Base-by-base conservation (phyloP, 1,140 invertebrate species). In the Rhagoletis pomonella region DNA sequence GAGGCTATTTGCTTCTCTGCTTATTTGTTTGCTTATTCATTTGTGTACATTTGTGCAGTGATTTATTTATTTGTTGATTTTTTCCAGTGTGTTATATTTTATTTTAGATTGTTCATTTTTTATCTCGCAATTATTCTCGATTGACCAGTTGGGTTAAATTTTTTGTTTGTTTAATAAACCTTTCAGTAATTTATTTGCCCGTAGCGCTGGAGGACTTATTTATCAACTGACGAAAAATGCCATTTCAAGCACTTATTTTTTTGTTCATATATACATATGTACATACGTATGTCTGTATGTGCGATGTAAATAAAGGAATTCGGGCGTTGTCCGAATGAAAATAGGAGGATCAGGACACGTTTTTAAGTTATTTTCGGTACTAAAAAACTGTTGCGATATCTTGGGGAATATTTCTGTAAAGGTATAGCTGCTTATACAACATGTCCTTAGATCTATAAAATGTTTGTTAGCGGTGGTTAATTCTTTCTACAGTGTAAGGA, bases 1-100 rank as follows among this genome's bases (percentile, higher is more conserved):
- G 47, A 81, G 73, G 50, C 17, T 81, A 81, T 81, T 81, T 81
- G 73, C 47, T 19, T 29, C n/a, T 81, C 17, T 81, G 73, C 50
- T 58, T 55, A 50, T 81, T 81, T 81, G 47, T 81, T 81, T 81
- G 50, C 73, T 55, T 42, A 50, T 55, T 81, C 73, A 47, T 19
- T 47, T 55, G 47, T 81, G 73, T 81, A 55, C 73, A 10, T 81
- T 81, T 81, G 44, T 58, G 73, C 73, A 81, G 44, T 81, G 73
- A 81, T 81, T 81, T 81, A 81, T 81, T 81, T 81, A 81, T 81
- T 81, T 47, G 44, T 81, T 58, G 73, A 81, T 17, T 73, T 73
- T 73, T 73, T 73, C 10, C 10, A 5, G 14, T 42, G n/a, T 73
- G 39, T 67, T 67, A 2, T 2, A 44, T 73, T 73, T n/a, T 73